Percentiles rank a stretch among this genome's conserved stretches.
These are phyloP conservation scores for Zygaena filipendulae DNA, from an alignment of 2,888 invertebrate species.

Conservation along the genomic window DNA sequence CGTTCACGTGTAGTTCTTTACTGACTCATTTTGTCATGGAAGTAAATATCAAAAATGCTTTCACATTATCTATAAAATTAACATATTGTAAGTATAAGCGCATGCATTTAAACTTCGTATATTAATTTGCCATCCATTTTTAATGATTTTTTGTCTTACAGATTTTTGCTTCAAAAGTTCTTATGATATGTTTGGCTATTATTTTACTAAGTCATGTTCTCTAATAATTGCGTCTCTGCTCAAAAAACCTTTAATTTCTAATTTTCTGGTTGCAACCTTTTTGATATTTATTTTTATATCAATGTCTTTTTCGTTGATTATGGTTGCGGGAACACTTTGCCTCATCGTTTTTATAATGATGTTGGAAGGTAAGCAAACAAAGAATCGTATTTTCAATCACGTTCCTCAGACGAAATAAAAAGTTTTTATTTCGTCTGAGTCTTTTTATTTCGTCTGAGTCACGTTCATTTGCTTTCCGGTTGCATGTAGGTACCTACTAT, in stretches of 20 bases:
- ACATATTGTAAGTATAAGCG: slow-evolving; percentile 36
- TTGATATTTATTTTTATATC: too few relatives aligned
- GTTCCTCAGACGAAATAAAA: too few relatives aligned
- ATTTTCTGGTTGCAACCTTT: slow-evolving; percentile 21
- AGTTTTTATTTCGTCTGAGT: too few relatives aligned
- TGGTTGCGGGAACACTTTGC: slow-evolving; percentile 22
- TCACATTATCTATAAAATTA: slow-evolving; percentile 26
- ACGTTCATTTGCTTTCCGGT: slow-evolving; percentile 8
- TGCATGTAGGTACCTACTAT: slow-evolving; percentile 11
- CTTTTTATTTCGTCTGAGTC: too few relatives aligned
- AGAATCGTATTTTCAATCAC: too few relatives aligned
- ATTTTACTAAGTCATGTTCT: too few relatives aligned
- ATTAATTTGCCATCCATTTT: too few relatives aligned
- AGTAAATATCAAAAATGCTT: slow-evolving; percentile 36
- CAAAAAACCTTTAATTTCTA: slow-evolving; percentile 28
- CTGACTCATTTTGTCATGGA: slow-evolving; percentile 28
- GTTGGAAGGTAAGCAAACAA: slow-evolving; percentile 42
- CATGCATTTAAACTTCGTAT: too few relatives aligned
- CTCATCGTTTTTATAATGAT: slow-evolving; percentile 24
- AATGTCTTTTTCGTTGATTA: slow-evolving; percentile 21
- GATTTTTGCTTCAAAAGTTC: too few relatives aligned
- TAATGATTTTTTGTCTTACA: too few relatives aligned
- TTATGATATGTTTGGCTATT: too few relatives aligned
- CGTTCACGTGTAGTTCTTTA: too few relatives aligned
- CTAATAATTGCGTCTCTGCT: slow-evolving; percentile 8